A percentile compares a stretch with the other conserved stretches of the same genome.
Conservation (phyloP, 2,113 vertebrate species). For the Crypturellus undulatus region DNA sequence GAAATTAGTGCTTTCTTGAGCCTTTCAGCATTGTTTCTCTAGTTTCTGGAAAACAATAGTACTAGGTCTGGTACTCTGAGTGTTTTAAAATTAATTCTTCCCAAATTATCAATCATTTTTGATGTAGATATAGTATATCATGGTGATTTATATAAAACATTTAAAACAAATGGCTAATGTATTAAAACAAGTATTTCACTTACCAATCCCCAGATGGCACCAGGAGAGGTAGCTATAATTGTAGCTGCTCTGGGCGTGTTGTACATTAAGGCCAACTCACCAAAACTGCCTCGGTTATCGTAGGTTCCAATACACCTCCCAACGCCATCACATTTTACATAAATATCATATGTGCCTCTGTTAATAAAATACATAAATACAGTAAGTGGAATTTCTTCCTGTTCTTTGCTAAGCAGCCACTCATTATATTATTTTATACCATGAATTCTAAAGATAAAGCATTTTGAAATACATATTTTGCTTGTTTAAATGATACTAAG, state of each 20-base stretch:
- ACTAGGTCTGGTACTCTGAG: background rate
- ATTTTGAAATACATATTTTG: background rate
- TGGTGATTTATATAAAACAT: background rate
- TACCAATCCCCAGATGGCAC: constrained; percentile 97
- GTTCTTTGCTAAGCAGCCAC: background rate
- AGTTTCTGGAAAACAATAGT: background rate
- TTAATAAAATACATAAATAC: constrained; percentile 46
- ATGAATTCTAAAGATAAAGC: background rate
- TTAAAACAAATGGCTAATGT: constrained; percentile 13
- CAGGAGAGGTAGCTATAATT: constrained; percentile 93
- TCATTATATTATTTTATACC: background rate
- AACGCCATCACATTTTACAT: constrained; percentile 87
- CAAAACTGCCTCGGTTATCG: constrained; percentile 96
- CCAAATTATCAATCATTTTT: background rate
- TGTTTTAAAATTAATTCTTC: background rate
- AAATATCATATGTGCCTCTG: constrained; percentile 95
- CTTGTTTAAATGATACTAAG: background rate
- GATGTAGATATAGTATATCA: background rate
- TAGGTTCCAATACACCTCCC: constrained; percentile 92
- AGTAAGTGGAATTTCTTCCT: background rate
- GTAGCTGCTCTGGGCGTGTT: constrained; percentile 98
- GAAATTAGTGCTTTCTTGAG: background rate
- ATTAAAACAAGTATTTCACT: constrained; percentile 71
- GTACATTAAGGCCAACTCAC: constrained; percentile 98
- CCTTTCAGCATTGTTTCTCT: background rate